Base-by-base conservation (phyloP, 2,797 vertebrate genomes). In the Intellagama lesueurii region DNA sequence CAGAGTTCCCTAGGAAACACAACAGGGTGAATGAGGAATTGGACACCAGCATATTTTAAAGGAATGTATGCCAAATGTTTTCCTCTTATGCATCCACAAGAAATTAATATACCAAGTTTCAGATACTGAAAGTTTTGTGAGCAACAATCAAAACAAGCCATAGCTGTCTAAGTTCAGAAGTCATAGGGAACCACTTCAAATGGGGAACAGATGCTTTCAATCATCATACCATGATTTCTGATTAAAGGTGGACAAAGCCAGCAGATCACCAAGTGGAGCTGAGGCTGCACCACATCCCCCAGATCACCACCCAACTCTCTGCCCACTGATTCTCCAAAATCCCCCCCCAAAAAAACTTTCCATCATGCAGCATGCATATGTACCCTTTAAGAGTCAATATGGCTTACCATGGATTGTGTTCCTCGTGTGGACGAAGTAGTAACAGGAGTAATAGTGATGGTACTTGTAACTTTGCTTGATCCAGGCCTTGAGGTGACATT, bases 371-470 rank as follows among this genome's bases (percentile, higher is more conserved):
- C 35, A 52, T 30, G 4, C 1, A 7, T 0, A 35, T 30, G 70
- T 60, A 60, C 26, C 22, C 6, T 28, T 17, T 14, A 1, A 2
- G 28, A 81, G 2, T 22, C 22, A n/a, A 22, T 0, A 0, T 12
- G 80, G 95, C 98, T 99, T 96, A 99, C 99, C 98, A 97, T 94
- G 86, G 98, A 97, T 60, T 97, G 98, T 1, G 98, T 98, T 80
- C 98, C 97, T 95, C 98, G 97, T 9, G 98, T 96, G 79, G 98
- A 96, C 0, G 98, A 97, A 0, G 98, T 97, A 68, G 97, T 97
- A 89, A 97, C 94, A 0, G 99, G 98, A 0, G 98, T 99, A 92
- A 99, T 99, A 7, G 97, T 99, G 90, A 99, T 99, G 90, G 98
- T 99, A 95, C 99, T 99, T 0, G 97, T 99, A 96, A 99, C 98